Conservation (phyloP, 23 tunicate species). For the Trididemnum clinides region DNA sequence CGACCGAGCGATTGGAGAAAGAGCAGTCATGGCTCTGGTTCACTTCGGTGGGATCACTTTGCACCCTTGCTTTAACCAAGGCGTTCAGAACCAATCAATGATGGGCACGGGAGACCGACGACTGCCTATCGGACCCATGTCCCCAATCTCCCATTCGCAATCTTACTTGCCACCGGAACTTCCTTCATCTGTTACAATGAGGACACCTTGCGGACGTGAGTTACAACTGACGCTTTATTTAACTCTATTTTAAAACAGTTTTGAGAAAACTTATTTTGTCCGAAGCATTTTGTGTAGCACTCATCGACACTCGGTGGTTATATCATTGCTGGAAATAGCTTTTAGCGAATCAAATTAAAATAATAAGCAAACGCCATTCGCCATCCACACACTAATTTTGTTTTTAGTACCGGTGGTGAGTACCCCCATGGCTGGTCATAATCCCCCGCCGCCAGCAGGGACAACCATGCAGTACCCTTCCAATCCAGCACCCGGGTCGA, state of each 20-base stretch:
- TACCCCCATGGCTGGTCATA: slow-evolving; percentile 86
- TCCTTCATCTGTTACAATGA: slow-evolving; percentile 2
- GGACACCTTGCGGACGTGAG: slow-evolving; percentile 78
- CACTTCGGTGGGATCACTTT: slow-evolving; percentile 66
- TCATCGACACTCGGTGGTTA: too few species aligned
- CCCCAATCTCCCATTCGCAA: slow-evolving; percentile 43
- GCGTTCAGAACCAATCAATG: not conserved
- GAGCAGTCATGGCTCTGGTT: slow-evolving; percentile 65
- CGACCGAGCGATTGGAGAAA: slow-evolving; percentile 59
- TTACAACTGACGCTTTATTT: not conserved
- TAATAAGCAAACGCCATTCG: too few species aligned
- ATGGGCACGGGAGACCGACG: not conserved
- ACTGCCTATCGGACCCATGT: slow-evolving; percentile 36
- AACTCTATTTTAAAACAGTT: too few species aligned
- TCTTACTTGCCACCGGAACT: slow-evolving; percentile 15
- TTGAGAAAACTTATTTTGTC: too few species aligned
- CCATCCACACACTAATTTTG: too few species aligned
- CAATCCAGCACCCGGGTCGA: not conserved
- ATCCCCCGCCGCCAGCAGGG: slow-evolving; percentile 36
- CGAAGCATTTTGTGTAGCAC: too few species aligned
- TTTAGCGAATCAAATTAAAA: too few species aligned
- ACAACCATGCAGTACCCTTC: slow-evolving; percentile 14
- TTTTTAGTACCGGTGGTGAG: slow-evolving; percentile 79
- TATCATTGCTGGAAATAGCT: too few species aligned
- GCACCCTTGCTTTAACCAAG: not conserved